A percentile compares a stretch with the other conserved stretches of the same genome.
phyloP scores from a whole-genome alignment of 92 coral and sea anemone species.

The Muricea muricata region DNA sequence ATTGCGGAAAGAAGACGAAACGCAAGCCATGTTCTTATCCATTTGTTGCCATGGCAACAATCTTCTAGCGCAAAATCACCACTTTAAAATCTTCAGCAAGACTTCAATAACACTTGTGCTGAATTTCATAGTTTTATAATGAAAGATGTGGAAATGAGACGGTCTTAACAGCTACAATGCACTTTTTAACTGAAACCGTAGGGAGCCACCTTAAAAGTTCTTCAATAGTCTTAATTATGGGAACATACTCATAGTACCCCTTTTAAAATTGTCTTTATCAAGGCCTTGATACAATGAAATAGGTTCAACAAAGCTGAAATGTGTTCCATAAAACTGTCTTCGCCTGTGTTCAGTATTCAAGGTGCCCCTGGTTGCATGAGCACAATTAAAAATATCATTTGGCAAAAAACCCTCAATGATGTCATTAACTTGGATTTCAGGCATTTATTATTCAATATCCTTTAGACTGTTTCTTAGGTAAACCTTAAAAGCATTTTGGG shows the following conservation, averaged over 20 bases:
- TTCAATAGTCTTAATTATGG: not conserved
- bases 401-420: not conserved
- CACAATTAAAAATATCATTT: not conserved
- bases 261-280: not conserved
- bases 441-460: not conserved
- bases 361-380: not conserved
- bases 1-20: no score
- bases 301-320: not conserved
- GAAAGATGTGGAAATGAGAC: no score
- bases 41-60: no score
- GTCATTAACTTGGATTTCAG: not conserved
- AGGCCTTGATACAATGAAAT: not conserved
- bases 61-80: no score
- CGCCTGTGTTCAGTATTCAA: not conserved
- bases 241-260: not conserved
- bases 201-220: no score
- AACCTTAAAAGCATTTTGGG: no score
- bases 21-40: no score
- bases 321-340: not conserved
- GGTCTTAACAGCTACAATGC: no score
- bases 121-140: no score
- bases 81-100: no score
- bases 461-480: not conserved
- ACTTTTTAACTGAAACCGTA: no score
- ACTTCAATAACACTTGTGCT: no score